Evolutionary conservation across 2,797 vertebrate genomes (phyloP).

Genomic region (Propithecus perrieri): DNA sequence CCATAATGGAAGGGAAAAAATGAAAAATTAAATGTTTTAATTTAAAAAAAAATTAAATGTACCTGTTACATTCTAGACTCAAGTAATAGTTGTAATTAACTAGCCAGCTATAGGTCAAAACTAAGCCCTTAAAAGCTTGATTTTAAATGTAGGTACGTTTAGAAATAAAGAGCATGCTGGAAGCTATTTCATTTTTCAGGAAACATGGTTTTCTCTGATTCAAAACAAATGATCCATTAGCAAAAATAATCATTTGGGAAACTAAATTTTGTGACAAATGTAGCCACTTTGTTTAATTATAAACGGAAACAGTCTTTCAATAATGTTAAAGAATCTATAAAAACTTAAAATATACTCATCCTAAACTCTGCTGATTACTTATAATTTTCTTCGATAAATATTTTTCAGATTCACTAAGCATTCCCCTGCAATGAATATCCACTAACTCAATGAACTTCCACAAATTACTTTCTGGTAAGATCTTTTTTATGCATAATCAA

Average conservation of each 20-base stretch:
- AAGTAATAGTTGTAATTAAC: background rate
- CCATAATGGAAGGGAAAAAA: background rate
- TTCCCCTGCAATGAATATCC: background rate
- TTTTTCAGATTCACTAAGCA: constrained; percentile 47
- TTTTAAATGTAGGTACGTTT: constrained; percentile 20
- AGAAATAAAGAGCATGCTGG: background rate
- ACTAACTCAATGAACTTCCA: background rate
- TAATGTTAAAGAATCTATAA: constrained; percentile 3
- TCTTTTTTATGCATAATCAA: constrained; percentile 16
- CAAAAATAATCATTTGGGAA: background rate
- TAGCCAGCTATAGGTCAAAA: constrained; percentile 2
- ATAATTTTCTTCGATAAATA: constrained; percentile 18
- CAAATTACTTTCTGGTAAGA: constrained; percentile 33
- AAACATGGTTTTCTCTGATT: constrained; percentile 32
- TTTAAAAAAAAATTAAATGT: constrained; percentile 20
- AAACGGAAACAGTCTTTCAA: constrained; percentile 11
- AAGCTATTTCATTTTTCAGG: constrained; percentile 40
- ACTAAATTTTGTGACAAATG: constrained; percentile 5
- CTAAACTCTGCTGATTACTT: constrained; percentile 12
- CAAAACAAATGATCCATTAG: constrained; percentile 15
- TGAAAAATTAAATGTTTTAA: constrained; percentile 17
- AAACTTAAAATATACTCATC: constrained; percentile 27
- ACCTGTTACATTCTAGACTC: background rate
- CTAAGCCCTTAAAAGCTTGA: background rate
- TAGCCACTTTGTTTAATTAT: constrained; percentile 23